Percentiles rank a stretch among this genome's conserved stretches.
phyloP scores from a whole-genome alignment of 2,113 vertebrate genomes.

The Chelonoidis abingdonii region DNA sequence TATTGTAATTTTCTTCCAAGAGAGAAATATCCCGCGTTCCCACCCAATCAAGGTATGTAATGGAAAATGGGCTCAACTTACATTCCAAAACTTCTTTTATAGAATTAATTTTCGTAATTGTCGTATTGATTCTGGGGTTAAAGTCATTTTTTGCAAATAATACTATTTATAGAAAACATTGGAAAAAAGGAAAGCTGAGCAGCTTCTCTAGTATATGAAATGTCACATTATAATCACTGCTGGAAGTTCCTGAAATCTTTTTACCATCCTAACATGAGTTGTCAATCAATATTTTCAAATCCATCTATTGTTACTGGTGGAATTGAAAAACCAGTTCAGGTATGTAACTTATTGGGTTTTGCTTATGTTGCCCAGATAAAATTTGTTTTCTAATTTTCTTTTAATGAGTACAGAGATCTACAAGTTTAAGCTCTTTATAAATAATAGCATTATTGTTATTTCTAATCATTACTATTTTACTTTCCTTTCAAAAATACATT shows the following conservation, averaged over 20 bases:
- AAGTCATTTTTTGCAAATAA: background rate
- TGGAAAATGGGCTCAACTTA: accelerated
- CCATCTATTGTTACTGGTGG: background rate
- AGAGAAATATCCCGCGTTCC: slow-evolving; percentile 83
- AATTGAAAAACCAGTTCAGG: slow-evolving; percentile 4
- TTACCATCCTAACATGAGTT: background rate
- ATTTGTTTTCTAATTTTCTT: background rate
- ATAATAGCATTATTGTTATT: background rate
- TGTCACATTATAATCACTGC: background rate
- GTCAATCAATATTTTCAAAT: slow-evolving; percentile 2
- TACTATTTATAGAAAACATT: background rate
- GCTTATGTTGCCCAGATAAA: background rate
- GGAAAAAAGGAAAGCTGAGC: background rate
- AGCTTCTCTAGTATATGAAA: background rate
- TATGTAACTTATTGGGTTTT: background rate
- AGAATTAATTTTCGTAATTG: background rate
- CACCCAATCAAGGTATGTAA: slow-evolving; percentile 81
- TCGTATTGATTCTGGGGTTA: background rate
- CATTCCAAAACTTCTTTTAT: background rate
- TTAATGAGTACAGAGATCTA: background rate
- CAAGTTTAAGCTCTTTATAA: background rate
- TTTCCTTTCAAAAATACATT: background rate
- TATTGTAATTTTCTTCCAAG: slow-evolving; percentile 89
- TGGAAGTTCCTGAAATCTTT: background rate
- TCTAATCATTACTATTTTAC: background rate